phyloP scores from a whole-genome alignment of 2,888 invertebrate species.

The Octonoba sinensis region DNA sequence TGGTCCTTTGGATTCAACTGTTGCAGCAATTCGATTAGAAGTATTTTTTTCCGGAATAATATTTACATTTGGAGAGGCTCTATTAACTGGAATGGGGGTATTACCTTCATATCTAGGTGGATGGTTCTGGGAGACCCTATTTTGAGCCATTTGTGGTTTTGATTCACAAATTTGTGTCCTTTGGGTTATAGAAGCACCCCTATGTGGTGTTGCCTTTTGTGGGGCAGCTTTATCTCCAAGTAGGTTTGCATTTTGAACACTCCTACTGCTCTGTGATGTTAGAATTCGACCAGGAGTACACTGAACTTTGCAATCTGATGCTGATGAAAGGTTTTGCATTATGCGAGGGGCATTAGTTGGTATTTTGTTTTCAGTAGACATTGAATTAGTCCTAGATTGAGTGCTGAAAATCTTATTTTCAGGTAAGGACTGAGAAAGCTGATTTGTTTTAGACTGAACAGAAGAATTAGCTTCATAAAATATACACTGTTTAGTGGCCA shows the following conservation, averaged over 20 bases:
- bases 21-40: no score
- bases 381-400: slow-evolving; percentile 15
- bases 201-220: no score
- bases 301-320: slow-evolving; percentile 11
- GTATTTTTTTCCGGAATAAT: no score
- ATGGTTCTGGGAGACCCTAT: slow-evolving; percentile 1
- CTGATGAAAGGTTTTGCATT: not conserved
- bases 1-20: no score
- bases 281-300: not conserved
- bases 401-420: slow-evolving; percentile 19
- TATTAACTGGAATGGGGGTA: slow-evolving; percentile 11
- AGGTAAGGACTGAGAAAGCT: not conserved
- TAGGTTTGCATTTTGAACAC: not conserved
- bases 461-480: slow-evolving; percentile 30
- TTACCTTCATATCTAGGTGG: slow-evolving; percentile 34
- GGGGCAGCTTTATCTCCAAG: no score
- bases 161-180: slow-evolving; percentile 2
- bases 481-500: not conserved
- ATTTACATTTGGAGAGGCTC: no score
- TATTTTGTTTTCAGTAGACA: slow-evolving; percentile 23
- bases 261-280: slow-evolving; percentile 6
- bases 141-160: slow-evolving; percentile 23
- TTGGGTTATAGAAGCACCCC: not conserved
- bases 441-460: slow-evolving; percentile 3
- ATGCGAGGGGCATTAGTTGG: slow-evolving; percentile 14